These are phyloP conservation scores for Drosophila nikananu DNA, from an alignment of 1,140 invertebrate species.

Conservation along the genomic window DNA sequence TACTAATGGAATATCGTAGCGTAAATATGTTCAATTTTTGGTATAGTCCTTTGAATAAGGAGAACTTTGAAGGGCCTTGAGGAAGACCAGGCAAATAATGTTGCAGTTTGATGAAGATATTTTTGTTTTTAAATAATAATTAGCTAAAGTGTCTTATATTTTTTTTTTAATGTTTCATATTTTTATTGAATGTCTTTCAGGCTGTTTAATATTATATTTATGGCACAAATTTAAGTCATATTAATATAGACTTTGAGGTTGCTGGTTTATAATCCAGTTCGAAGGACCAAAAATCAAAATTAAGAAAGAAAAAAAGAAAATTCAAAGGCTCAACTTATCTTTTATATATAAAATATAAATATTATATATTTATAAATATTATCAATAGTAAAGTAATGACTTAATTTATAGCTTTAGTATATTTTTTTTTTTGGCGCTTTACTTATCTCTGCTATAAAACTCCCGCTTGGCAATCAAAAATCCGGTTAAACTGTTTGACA, in stretches of 20 bases:
- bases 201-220: not conserved
- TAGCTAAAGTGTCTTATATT: not conserved
- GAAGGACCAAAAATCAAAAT: too few species aligned
- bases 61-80: not conserved
- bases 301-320: too few species aligned
- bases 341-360: too few species aligned
- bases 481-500: conserved; percentile 4
- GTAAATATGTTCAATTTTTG: conserved; percentile 2
- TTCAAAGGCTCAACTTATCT: too few species aligned
- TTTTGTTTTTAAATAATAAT: not conserved
- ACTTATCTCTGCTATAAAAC: not conserved
- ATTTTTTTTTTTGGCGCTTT: too few species aligned
- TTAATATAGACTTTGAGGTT: not conserved
- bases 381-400: too few species aligned
- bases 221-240: not conserved
- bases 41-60: not conserved
- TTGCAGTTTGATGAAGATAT: not conserved
- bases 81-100: not conserved
- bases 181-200: not conserved
- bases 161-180: too few species aligned
- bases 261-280: not conserved
- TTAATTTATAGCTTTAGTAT: too few species aligned
- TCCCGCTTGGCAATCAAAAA: not conserved
- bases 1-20: conserved; percentile 34
- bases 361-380: too few species aligned